Conservation (phyloP, 2,888 invertebrate genomes). For the Diabrotica balteata region DNA sequence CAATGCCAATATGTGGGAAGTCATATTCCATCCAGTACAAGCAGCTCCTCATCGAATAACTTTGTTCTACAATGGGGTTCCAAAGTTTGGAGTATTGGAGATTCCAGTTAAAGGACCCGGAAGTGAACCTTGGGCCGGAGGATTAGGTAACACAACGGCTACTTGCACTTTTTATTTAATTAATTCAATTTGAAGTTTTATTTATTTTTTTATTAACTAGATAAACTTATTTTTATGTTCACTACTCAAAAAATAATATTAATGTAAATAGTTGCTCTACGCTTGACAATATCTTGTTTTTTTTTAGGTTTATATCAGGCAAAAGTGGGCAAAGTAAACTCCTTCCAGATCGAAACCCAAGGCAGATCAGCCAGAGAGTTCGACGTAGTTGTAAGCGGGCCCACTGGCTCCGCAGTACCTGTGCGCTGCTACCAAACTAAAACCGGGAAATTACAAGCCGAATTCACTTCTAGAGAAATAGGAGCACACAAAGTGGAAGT, state of each 20-base stretch:
- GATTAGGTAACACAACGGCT: slow-evolving; percentile 65
- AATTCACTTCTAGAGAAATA: slow-evolving; percentile 84
- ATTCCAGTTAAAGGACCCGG: slow-evolving; percentile 63
- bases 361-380: slow-evolving; percentile 87
- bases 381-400: slow-evolving; percentile 80
- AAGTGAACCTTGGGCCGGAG: slow-evolving; percentile 68
- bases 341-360: slow-evolving; percentile 88
- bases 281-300: too few species aligned
- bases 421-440: slow-evolving; percentile 92
- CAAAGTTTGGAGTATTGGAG: slow-evolving; percentile 68
- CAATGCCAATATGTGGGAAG: slow-evolving; percentile 78
- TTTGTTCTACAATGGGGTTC: slow-evolving; percentile 86
- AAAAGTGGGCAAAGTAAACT: slow-evolving; percentile 80
- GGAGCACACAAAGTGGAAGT: slow-evolving; percentile 79
- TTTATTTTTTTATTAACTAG: too few species aligned
- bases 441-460: slow-evolving; percentile 93
- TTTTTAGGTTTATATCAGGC: slow-evolving; percentile 83
- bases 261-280: too few species aligned
- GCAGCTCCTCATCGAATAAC: slow-evolving; percentile 88
- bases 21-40: slow-evolving; percentile 86
- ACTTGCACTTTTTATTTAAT: too few species aligned
- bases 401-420: slow-evolving; percentile 58
- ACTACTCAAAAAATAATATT: too few species aligned
- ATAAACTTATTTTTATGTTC: too few species aligned
- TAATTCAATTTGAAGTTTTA: too few species aligned